Conservation (phyloP, 2,797 vertebrate species). For the Garrulus glandarius region DNA sequence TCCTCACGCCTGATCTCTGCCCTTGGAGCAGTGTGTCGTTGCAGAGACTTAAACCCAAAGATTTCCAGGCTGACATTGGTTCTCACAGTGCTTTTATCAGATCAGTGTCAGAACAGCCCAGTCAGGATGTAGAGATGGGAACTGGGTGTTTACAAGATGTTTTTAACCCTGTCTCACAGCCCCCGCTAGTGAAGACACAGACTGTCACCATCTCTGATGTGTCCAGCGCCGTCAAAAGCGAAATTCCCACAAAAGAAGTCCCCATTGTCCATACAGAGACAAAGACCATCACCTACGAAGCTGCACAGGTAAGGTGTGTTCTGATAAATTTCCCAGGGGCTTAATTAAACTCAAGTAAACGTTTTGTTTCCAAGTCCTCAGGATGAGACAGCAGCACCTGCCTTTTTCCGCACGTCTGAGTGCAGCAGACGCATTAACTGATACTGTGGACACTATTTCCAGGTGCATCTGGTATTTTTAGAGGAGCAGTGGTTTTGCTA, state of each 20-base stretch:
- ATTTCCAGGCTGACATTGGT: neutral
- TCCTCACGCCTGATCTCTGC: neutral
- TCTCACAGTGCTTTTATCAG: constrained; percentile 70
- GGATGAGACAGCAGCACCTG: neutral
- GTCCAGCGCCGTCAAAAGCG: constrained; percentile 83
- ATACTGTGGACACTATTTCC: neutral
- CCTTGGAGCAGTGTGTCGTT: neutral
- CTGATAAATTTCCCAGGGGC: neutral
- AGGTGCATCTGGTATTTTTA: neutral
- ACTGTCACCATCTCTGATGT: constrained; percentile 94
- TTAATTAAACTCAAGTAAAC: neutral
- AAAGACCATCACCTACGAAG: constrained; percentile 98
- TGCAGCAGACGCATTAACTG: neutral
- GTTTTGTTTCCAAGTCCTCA: fast-evolving
- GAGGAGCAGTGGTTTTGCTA: neutral
- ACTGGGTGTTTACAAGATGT: neutral
- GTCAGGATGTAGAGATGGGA: neutral
- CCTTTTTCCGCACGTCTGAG: neutral
- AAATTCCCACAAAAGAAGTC: constrained; percentile 88
- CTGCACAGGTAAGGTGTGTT: constrained; percentile 85
- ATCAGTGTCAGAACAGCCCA: constrained; percentile 68
- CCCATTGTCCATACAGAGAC: constrained; percentile 96
- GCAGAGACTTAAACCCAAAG: neutral
- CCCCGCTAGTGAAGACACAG: constrained; percentile 92
- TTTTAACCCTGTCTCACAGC: constrained; percentile 75